Conservation (phyloP, 2,113 vertebrate genomes). For the Lasiurus cinereus region DNA sequence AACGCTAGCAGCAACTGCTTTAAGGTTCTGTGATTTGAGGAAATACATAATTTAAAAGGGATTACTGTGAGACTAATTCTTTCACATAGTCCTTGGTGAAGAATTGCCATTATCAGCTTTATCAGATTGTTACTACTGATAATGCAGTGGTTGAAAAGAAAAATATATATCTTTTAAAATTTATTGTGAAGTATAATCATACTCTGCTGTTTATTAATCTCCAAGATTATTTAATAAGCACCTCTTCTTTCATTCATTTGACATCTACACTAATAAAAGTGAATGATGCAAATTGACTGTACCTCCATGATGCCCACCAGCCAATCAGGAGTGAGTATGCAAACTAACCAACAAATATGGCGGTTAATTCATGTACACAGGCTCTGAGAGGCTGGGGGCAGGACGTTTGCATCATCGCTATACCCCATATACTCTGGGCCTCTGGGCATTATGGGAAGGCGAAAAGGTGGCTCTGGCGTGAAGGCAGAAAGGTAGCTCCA, state of each 20-base stretch:
- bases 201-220: background rate
- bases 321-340: too few species aligned
- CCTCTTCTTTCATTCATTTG: background rate
- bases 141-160: background rate
- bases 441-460: too few species aligned
- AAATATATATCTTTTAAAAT: background rate
- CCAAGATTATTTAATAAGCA: background rate
- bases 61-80: background rate
- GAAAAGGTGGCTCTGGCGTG: too few species aligned
- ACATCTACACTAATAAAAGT: background rate
- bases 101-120: background rate
- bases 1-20: background rate
- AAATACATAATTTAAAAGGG: background rate
- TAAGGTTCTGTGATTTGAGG: background rate
- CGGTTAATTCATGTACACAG: too few species aligned
- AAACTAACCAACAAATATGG: too few species aligned
- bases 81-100: conserved; percentile 20
- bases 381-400: too few species aligned
- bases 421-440: too few species aligned
- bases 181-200: background rate
- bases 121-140: background rate
- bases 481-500: too few species aligned
- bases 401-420: too few species aligned
- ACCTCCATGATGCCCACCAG: too few species aligned
- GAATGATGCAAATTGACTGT: too few species aligned